A percentile compares a stretch with the other conserved stretches of the same genome.
These are phyloP conservation scores for Adineta ricciae DNA, from an alignment of 2,888 invertebrate species.

Conservation along the genomic window DNA sequence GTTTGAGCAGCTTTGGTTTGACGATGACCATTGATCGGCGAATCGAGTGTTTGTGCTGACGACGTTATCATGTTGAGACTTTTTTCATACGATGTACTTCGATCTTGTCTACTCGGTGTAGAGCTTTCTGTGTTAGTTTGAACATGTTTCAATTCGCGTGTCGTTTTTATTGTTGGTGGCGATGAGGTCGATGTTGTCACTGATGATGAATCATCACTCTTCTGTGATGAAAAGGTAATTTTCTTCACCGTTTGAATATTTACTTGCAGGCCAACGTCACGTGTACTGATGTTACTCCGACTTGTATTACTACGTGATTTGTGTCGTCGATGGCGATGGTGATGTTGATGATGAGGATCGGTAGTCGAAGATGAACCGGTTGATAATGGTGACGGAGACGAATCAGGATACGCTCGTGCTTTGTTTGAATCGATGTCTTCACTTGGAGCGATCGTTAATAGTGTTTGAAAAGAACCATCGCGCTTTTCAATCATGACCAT, in stretches of 20 bases:
- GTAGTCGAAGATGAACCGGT: neutral
- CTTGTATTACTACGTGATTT: neutral
- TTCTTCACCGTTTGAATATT: conserved; percentile 19
- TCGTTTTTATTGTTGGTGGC: neutral
- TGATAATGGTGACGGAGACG: neutral
- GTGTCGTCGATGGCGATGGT: neutral
- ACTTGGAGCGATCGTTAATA: neutral
- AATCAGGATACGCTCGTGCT: neutral
- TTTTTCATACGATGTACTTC: neutral
- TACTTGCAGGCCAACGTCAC: conserved; percentile 17
- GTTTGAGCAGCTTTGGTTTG: neutral
- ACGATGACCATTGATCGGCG: neutral
- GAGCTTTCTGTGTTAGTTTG: neutral
- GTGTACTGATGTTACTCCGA: neutral
- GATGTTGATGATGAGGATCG: neutral
- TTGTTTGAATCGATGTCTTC: neutral
- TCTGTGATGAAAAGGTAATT: neutral
- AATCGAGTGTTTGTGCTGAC: neutral
- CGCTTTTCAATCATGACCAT: neutral
- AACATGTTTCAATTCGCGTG: neutral
- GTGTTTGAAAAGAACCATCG: conserved; percentile 1
- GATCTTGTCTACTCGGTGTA: neutral
- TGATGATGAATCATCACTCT: neutral
- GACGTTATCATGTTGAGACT: neutral
- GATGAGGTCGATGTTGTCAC: neutral